phyloP scores from a whole-genome alignment of 2,797 vertebrate genomes.

The Gadopsis bispinosus region DNA sequence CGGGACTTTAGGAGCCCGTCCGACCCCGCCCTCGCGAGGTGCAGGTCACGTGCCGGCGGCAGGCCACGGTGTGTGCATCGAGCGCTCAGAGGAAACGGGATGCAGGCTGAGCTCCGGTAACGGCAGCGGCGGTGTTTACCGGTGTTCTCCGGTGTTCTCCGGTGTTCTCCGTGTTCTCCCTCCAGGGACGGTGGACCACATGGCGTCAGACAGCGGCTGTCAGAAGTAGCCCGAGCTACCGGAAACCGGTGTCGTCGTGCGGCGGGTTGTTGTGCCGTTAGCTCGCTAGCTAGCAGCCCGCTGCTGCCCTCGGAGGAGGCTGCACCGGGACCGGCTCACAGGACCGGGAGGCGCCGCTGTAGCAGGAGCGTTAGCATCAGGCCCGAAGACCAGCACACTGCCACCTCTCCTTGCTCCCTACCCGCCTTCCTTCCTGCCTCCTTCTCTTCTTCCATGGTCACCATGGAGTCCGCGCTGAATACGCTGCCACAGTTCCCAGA shows the following conservation, averaged over 20 bases:
- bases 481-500: conserved; percentile 66
- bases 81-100: conserved; percentile 40
- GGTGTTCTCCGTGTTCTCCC: fast-evolving
- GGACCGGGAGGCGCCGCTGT: background rate
- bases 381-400: conserved; percentile 42
- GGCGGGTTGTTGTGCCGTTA: conserved; percentile 40
- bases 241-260: background rate
- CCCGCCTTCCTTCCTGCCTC: conserved; percentile 3
- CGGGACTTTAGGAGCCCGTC: fast-evolving
- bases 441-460: conserved; percentile 36
- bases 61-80: fast-evolving
- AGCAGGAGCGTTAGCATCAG: conserved; percentile 45
- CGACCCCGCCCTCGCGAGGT: conserved; percentile 12
- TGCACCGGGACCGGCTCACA: background rate
- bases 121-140: conserved; percentile 4
- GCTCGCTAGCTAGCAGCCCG: conserved; percentile 33
- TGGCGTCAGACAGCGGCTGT: background rate
- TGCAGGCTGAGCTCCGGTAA: conserved; percentile 15
- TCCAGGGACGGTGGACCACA: conserved; percentile 7
- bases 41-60: conserved; percentile 22
- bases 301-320: conserved; percentile 3
- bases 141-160: too few relatives aligned
- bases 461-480: conserved; percentile 67
- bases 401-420: background rate
- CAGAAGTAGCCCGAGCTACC: background rate